These are phyloP conservation scores for Zaprionus capensis DNA, from an alignment of 1,140 invertebrate genomes.

Conservation along the genomic window DNA sequence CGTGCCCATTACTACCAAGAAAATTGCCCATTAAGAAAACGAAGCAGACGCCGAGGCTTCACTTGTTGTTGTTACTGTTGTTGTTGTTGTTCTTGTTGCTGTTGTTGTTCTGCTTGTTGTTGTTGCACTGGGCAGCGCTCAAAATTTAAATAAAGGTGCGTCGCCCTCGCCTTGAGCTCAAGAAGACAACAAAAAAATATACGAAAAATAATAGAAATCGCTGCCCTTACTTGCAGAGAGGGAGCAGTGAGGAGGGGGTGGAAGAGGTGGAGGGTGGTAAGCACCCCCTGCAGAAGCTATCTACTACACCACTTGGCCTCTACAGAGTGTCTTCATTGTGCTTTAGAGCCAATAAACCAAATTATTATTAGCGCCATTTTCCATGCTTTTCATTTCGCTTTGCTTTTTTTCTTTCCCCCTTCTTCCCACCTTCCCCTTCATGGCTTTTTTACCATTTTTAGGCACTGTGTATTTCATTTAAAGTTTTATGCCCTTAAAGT, in stretches of 20 bases:
- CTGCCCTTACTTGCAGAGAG: not conserved
- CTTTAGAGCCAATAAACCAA: slow-evolving; percentile 84
- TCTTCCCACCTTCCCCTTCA: not conserved
- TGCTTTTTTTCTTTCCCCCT: not conserved
- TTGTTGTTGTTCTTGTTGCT: slow-evolving; percentile 22
- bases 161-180: slow-evolving; percentile 48
- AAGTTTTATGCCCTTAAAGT: slow-evolving; percentile 66
- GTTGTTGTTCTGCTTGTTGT: slow-evolving; percentile 20
- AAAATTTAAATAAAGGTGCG: slow-evolving; percentile 84
- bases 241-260: slow-evolving; percentile 8
- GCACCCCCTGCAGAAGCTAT: slow-evolving; percentile 26
- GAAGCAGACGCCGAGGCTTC: slow-evolving; percentile 50
- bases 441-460: slow-evolving; percentile 6
- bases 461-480: slow-evolving; percentile 75
- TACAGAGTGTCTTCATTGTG: slow-evolving; percentile 69
- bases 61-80: slow-evolving; percentile 1
- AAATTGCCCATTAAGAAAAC: slow-evolving; percentile 83
- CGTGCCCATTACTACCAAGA: slow-evolving; percentile 82
- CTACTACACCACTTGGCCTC: slow-evolving; percentile 60
- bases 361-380: slow-evolving; percentile 84
- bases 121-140: slow-evolving; percentile 51
- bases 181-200: slow-evolving; percentile 21
- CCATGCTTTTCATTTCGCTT: slow-evolving; percentile 44
- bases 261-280: slow-evolving; percentile 13
- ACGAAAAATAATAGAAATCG: slow-evolving; percentile 66